These are phyloP conservation scores for Cydia pomonella DNA, from an alignment of 1,140 invertebrate species.

Conservation along the genomic window DNA sequence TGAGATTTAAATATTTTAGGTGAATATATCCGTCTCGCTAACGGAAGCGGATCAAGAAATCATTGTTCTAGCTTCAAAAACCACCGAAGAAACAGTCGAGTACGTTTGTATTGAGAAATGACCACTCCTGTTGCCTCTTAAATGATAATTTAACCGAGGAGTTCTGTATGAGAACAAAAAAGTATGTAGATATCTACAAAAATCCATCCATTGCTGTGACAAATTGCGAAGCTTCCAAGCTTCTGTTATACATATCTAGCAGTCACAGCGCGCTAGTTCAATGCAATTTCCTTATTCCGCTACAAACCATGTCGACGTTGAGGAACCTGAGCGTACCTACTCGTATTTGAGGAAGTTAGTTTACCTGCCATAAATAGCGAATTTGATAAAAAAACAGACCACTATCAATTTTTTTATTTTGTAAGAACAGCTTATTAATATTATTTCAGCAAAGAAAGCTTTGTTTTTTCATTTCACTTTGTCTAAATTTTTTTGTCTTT, in stretches of 20 bases:
- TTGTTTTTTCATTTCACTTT: not conserved
- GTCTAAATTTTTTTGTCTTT: conserved; percentile 12
- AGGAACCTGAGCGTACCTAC: not conserved
- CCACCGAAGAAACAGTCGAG: too few species aligned
- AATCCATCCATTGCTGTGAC: not conserved
- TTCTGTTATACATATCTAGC: not conserved
- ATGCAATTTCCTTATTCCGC: conserved; percentile 3
- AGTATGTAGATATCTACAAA: too few species aligned
- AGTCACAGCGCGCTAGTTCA: not conserved
- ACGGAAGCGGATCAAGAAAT: too few species aligned
- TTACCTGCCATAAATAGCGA: not conserved
- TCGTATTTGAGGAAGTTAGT: not conserved
- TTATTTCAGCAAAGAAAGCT: not conserved
- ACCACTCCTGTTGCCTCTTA: too few species aligned
- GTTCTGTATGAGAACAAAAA: too few species aligned
- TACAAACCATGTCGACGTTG: not conserved
- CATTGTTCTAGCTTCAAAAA: too few species aligned
- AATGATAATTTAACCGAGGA: too few species aligned
- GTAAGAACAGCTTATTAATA: not conserved
- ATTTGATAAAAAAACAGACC: not conserved
- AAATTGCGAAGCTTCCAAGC: not conserved
- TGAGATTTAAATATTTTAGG: too few species aligned
- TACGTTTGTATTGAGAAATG: too few species aligned
- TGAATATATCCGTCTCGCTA: too few species aligned
- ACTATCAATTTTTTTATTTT: too few species aligned